Percentiles rank a stretch among this genome's conserved stretches.
Evolutionary conservation across 2,888 invertebrate genomes (phyloP).

Genomic region (Mesorhabditis sp.): DNA sequence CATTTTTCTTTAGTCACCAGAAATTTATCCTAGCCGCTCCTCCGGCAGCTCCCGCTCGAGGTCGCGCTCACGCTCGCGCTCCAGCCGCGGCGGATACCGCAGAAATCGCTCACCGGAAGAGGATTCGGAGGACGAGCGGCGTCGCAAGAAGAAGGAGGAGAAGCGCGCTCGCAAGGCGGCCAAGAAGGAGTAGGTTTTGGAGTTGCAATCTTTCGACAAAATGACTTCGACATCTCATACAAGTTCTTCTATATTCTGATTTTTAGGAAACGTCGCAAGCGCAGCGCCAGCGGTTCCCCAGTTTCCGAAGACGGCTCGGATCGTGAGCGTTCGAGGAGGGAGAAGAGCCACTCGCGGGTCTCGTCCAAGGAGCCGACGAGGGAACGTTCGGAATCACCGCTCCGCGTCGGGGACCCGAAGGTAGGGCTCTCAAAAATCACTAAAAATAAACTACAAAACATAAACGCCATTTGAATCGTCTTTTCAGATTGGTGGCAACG

Average conservation of each 20-base stretch:
- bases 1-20: background rate
- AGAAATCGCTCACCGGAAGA: constrained; percentile 5
- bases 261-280: too few relatives aligned
- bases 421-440: background rate
- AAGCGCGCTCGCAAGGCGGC: constrained; percentile 8
- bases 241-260: too few relatives aligned
- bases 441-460: background rate
- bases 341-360: background rate
- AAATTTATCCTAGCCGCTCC: background rate
- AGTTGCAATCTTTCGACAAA: constrained; percentile 6
- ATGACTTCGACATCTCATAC: background rate
- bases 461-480: background rate
- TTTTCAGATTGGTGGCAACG: background rate
- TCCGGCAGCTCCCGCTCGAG: constrained; percentile 9
- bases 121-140: background rate
- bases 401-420: background rate
- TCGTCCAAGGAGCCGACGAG: background rate
- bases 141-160: background rate
- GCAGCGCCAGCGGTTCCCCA: background rate
- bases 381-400: background rate
- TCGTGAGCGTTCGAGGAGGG: background rate
- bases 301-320: background rate
- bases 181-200: constrained; percentile 11
- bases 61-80: background rate
- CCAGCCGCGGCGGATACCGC: background rate